phyloP scores from a whole-genome alignment of 92 coral and sea anemone species.

The Epizoanthus stellaris region DNA sequence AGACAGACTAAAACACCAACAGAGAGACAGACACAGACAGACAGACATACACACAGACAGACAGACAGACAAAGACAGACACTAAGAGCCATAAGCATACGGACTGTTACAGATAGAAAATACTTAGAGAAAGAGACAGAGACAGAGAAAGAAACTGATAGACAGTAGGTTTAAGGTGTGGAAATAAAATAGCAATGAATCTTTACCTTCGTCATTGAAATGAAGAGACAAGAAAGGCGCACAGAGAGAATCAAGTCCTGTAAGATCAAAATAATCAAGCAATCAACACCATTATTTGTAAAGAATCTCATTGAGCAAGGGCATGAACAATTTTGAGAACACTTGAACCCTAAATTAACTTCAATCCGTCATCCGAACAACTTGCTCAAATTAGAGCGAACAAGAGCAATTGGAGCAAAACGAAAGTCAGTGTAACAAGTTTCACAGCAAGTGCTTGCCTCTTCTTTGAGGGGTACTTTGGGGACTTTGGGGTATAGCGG shows the following conservation, averaged over 20 bases:
- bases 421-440: no score
- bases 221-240: constrained; percentile 94
- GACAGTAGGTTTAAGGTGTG: neutral
- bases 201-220: constrained; percentile 93
- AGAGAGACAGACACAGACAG: neutral
- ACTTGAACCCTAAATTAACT: no score
- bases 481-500: no score
- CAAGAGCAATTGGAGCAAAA: no score
- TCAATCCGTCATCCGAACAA: neutral
- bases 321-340: no score
- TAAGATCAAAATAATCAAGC: neutral
- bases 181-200: neutral
- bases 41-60: neutral
- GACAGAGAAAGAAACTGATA: no score
- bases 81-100: neutral
- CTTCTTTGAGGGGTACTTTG: no score
- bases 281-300: no score
- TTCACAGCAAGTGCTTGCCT: no score
- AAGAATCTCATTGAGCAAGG: no score
- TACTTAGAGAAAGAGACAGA: neutral
- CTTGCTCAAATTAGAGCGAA: neutral
- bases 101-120: neutral
- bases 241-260: constrained; percentile 98
- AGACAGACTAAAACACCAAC: neutral
- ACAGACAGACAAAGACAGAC: neutral